A percentile compares a stretch with the other conserved stretches of the same genome.
Conservation (phyloP, 2,797 vertebrate genomes). For the Macrochelys suwanniensis region DNA sequence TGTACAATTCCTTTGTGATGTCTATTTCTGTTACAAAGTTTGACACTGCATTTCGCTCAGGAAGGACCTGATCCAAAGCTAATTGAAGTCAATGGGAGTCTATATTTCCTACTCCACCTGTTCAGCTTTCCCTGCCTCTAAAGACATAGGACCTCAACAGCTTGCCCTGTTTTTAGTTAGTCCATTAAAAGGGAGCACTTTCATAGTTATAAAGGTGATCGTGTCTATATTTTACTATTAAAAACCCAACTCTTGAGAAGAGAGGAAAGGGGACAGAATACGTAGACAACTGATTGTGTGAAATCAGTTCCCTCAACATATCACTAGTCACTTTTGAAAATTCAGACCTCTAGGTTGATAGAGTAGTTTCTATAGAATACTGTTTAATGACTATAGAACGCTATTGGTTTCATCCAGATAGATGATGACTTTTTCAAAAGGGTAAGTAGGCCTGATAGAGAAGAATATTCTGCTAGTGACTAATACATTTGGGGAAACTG, state of each 20-base stretch:
- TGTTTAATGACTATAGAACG: background rate
- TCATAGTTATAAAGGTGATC: background rate
- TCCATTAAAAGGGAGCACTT: background rate
- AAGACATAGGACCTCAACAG: background rate
- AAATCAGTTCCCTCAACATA: background rate
- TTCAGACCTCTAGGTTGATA: rapidly evolving
- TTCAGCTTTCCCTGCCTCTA: rapidly evolving
- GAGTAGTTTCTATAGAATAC: background rate
- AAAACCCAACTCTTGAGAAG: background rate
- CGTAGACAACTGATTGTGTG: background rate
- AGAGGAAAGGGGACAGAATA: rapidly evolving
- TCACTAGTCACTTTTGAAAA: rapidly evolving
- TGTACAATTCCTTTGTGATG: background rate
- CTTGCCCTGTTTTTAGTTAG: background rate
- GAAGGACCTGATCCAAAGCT: background rate
- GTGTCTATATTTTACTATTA: background rate
- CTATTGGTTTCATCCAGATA: rapidly evolving
- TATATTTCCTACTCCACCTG: background rate
- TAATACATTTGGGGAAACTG: background rate
- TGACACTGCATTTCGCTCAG: background rate
- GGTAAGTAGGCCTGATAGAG: background rate
- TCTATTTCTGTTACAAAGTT: background rate
- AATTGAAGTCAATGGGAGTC: background rate
- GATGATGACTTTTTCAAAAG: background rate
- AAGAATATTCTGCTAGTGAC: slow-evolving; percentile 1